Evolutionary conservation across 1,140 invertebrate species (phyloP), one percentile per base, ranked within the genome.

Genomic region (Sitophilus oryzae): DNA sequence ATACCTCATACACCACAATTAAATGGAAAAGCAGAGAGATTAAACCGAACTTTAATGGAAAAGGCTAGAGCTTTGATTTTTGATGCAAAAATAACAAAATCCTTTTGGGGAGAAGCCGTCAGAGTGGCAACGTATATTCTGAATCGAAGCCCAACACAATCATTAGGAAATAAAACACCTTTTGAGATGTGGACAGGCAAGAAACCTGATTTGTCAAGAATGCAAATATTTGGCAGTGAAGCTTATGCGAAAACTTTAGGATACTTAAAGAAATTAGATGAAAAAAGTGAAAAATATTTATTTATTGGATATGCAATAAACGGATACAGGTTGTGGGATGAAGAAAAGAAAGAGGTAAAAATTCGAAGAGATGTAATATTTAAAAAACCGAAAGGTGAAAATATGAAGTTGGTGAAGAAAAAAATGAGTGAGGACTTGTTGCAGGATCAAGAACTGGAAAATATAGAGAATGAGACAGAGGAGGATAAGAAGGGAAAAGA

Each of bases 11-110:
- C 62, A 16, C 67, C 74, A 46, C 57, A 72, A 51, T 49, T 66
- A 46, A 76, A 76, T 62, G 73, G 71, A 35, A 52, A 62, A 23
- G 61, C 69, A 0, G 71, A 75, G 56, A 53, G 74, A 21, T 50
- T 65, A 8, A 74, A 74, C 38, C 16, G 71, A 46, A 73, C 66
- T 0, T 21, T 74, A 0, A 36, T 64, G 2, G 61, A 71, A 3
- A 64, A 58, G 50, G 65, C 67, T 6, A 58, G 72, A 61, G 58
- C 65, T 4, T 42, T 74, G 45, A 38, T 75, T 11, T 48, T 61
- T 25, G 59, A 66, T 3, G 45, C 61, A 14, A 40, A 58, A 4
- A 8, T 62, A 14, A 11, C 38, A 8, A 66, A 63, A 46, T 23
- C 60, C 46, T 44, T 70, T 23, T 71, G 63, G 69, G 61, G 52